A percentile compares a stretch with the other conserved stretches of the same genome.
Conservation (phyloP, 2,888 invertebrate genomes). For the Sisyra nigra region DNA sequence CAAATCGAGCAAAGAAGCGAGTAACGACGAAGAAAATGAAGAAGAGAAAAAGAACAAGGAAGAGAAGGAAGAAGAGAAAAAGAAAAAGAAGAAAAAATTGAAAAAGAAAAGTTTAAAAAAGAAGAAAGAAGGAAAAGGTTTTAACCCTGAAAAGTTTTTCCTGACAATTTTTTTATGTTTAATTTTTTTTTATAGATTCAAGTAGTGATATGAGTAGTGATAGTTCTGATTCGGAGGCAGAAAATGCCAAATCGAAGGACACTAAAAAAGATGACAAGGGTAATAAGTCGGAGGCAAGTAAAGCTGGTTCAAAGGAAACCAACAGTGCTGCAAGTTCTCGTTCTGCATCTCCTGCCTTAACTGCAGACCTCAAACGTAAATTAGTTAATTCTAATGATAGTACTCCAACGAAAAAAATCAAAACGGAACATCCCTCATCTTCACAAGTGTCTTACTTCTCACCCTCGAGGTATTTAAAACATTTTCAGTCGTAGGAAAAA, state of each 20-base stretch:
- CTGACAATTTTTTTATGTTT: not conserved
- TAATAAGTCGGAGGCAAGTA: constrained; percentile 16
- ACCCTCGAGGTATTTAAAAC: constrained; percentile 27
- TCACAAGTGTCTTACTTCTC: constrained; percentile 28
- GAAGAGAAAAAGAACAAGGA: constrained; percentile 56
- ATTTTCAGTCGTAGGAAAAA: too few species aligned
- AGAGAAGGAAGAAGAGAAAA: constrained; percentile 29
- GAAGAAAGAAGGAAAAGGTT: constrained; percentile 31
- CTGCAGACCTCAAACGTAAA: constrained; percentile 25
- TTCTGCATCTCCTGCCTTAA: constrained; percentile 30
- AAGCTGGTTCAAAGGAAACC: constrained; percentile 26
- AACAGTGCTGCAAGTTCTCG: constrained; percentile 36
- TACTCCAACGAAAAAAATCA: constrained; percentile 34
- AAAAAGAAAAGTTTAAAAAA: constrained; percentile 46
- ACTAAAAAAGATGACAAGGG: constrained; percentile 25
- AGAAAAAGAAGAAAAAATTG: constrained; percentile 43
- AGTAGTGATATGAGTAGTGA: constrained; percentile 59
- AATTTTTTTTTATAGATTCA: constrained; percentile 33
- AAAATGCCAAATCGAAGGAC: constrained; percentile 35
- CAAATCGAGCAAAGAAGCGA: constrained; percentile 53
- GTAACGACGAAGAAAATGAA: constrained; percentile 51
- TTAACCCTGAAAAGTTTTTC: not conserved
- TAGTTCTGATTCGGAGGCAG: constrained; percentile 52
- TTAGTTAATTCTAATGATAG: constrained; percentile 27
- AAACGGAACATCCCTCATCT: constrained; percentile 30